Percentiles rank a stretch among this genome's conserved stretches.
phyloP scores from a whole-genome alignment of 1,140 invertebrate species.

The Cotesia chilonis region DNA sequence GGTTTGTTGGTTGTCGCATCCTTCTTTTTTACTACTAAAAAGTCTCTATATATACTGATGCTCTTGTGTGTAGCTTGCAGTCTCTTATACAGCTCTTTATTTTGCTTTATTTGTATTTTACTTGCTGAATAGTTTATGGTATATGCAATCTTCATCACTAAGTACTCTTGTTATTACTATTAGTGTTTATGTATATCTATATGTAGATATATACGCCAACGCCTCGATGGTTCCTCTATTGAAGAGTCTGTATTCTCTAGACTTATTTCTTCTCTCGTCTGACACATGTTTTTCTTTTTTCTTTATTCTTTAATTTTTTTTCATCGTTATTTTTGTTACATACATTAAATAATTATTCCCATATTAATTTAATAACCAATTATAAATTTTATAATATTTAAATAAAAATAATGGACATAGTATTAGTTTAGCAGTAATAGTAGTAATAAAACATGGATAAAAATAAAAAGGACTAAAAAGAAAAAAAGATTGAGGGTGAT shows the following conservation, averaged over 20 bases:
- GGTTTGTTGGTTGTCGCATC: slow-evolving; percentile 29
- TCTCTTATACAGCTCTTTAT: slow-evolving; percentile 28
- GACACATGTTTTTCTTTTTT: slow-evolving; percentile 19
- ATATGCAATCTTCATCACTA: no score
- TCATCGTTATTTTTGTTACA: no score
- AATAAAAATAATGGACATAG: no score
- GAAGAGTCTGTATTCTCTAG: not conserved
- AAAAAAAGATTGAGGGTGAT: not conserved
- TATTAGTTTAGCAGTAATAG: no score
- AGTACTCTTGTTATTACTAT: no score
- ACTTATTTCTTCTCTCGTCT: no score
- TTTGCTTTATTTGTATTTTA: not conserved
- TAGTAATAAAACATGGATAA: no score
- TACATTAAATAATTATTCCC: not conserved
- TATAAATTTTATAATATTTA: no score
- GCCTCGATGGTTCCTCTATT: slow-evolving; percentile 30
- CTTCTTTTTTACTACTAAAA: slow-evolving; percentile 29
- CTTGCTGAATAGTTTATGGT: no score
- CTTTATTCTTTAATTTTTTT: no score
- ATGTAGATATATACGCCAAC: slow-evolving; percentile 20
- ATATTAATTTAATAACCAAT: no score
- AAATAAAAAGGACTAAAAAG: not conserved
- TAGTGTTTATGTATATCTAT: no score
- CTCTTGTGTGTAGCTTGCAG: slow-evolving; percentile 31
- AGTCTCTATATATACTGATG: not conserved